A percentile compares a stretch with the other conserved stretches of the same genome.
Evolutionary conservation across 2,113 vertebrate genomes (phyloP).

Genomic region (Syrrhaptes paradoxus): DNA sequence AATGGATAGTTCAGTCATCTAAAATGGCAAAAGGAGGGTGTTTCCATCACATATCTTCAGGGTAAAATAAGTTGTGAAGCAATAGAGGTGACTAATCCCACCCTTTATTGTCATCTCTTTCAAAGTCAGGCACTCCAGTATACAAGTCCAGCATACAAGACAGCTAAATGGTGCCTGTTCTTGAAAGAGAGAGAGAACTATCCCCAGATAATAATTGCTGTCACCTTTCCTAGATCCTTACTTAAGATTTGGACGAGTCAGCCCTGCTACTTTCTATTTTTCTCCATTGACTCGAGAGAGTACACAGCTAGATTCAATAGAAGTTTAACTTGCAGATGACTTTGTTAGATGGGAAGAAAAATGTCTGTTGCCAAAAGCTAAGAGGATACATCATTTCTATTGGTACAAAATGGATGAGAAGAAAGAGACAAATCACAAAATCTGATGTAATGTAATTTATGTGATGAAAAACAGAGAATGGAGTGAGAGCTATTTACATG

Average conservation of each 20-base stretch:
- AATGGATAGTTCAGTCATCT: neutral
- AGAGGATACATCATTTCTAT: neutral
- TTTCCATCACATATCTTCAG: neutral
- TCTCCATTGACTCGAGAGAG: neutral
- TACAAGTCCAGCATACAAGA: neutral
- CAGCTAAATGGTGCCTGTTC: neutral
- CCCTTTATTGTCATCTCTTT: neutral
- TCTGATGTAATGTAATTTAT: slow-evolving; percentile 38
- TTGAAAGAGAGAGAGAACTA: neutral
- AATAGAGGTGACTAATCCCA: neutral
- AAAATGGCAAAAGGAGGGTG: neutral
- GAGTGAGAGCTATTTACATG: neutral
- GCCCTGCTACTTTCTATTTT: neutral
- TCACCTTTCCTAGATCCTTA: neutral
- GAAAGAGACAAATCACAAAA: slow-evolving; percentile 50
- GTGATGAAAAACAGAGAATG: slow-evolving; percentile 17
- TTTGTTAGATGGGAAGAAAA: neutral
- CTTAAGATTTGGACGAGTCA: neutral
- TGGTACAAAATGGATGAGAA: slow-evolving; percentile 5
- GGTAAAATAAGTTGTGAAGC: neutral
- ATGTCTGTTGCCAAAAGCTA: neutral
- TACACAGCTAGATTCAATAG: neutral
- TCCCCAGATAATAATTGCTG: neutral
- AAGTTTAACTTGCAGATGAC: neutral
- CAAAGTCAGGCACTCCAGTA: neutral